Conservation (phyloP, 2,113 vertebrate species). For the Silurus glanis region DNA sequence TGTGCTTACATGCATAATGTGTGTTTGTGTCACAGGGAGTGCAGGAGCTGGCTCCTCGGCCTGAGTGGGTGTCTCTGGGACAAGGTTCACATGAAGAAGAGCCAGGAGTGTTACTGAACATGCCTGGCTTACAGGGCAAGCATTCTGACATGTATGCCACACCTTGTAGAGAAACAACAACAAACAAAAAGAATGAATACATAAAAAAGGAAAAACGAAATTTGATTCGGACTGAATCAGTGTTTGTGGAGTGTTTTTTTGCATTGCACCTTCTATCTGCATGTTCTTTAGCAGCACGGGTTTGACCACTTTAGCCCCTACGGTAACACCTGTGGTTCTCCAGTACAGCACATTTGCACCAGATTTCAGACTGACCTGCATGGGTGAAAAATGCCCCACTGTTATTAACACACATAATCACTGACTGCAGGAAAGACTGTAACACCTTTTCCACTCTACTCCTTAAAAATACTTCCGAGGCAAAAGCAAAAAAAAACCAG, state of each 20-base stretch:
- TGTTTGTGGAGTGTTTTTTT: not conserved
- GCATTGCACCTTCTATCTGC: constrained; percentile 86
- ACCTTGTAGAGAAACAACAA: constrained; percentile 68
- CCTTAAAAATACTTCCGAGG: not conserved
- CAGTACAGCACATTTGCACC: constrained; percentile 96
- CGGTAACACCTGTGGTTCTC: constrained; percentile 90
- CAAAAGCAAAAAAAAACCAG: not conserved
- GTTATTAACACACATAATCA: not conserved
- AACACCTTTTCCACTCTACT: not conserved
- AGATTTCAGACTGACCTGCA: constrained; percentile 88
- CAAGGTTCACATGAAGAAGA: constrained; percentile 84
- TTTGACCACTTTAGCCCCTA: constrained; percentile 87
- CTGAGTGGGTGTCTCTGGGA: constrained; percentile 85
- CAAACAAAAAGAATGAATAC: not conserved
- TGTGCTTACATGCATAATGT: constrained; percentile 82
- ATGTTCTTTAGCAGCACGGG: constrained; percentile 93
- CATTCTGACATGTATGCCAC: constrained; percentile 96
- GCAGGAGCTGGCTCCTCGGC: constrained; percentile 89
- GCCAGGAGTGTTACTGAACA: constrained; percentile 83
- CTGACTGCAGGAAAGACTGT: not conserved
- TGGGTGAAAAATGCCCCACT: constrained; percentile 35
- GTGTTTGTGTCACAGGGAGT: constrained; percentile 77
- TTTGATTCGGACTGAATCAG: not conserved
- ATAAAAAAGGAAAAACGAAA: not conserved
- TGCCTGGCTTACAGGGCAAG: constrained; percentile 91